A percentile compares a stretch with the other conserved stretches of the same genome.
These are phyloP conservation scores for Tetramorium parvispinum DNA, from an alignment of 1,140 invertebrate species.

Conservation along the genomic window DNA sequence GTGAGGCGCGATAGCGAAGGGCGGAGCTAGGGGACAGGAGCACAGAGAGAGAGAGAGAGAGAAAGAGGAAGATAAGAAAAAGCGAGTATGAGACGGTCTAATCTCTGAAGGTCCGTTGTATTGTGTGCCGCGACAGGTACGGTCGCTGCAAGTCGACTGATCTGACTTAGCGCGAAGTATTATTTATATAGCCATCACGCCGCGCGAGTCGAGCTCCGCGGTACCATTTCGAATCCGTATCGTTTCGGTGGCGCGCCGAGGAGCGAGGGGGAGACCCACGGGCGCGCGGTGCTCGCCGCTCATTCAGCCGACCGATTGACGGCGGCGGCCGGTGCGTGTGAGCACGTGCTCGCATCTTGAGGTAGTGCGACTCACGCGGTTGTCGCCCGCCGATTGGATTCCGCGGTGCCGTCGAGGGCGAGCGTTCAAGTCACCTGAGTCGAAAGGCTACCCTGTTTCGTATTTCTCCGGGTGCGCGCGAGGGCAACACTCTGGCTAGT, in stretches of 20 bases:
- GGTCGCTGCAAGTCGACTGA: constrained; percentile 82
- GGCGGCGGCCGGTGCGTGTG: background rate
- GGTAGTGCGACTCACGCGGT: background rate
- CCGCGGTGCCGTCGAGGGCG: background rate
- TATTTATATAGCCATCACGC: constrained; percentile 81
- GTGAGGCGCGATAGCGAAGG: background rate
- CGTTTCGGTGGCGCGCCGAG: constrained; percentile 43
- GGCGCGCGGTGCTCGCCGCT: constrained; percentile 13
- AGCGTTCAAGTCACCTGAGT: constrained; percentile 8
- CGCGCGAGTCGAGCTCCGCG: constrained; percentile 44
- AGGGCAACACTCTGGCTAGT: background rate
- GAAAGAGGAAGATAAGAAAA: background rate
- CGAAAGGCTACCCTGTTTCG: background rate
- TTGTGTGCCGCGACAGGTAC: constrained; percentile 80
- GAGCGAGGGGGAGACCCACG: constrained; percentile 12
- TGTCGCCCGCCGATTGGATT: background rate
- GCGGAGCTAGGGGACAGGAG: background rate
- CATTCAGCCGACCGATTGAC: constrained; percentile 29
- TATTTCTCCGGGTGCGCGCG: background rate
- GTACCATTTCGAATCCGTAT: constrained; percentile 65
- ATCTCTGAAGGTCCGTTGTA: constrained; percentile 70
- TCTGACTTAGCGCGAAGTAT: constrained; percentile 80
- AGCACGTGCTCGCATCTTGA: background rate
- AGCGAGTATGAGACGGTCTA: constrained; percentile 14
- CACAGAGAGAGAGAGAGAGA: constrained; percentile 6